Evolutionary conservation across 2,888 invertebrate genomes (phyloP).

Genomic region (Pomacea canaliculata): DNA sequence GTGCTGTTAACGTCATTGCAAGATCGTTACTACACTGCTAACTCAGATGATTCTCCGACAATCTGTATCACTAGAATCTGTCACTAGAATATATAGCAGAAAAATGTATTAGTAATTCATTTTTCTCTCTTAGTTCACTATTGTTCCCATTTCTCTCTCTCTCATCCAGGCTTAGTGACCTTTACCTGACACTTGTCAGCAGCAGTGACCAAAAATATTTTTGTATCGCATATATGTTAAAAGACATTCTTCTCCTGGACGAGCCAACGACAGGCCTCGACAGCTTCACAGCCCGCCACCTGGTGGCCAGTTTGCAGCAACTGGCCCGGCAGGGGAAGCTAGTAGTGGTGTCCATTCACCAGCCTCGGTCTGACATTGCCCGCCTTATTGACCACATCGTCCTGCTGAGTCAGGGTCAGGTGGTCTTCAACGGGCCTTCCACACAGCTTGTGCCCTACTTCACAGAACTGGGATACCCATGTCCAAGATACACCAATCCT

Average conservation of each 20-base stretch:
- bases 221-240: conserved; percentile 71
- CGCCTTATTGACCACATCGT: conserved; percentile 54
- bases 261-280: conserved; percentile 90
- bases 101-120: too few relatives aligned
- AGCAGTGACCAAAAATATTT: too few relatives aligned
- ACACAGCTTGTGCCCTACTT: conserved; percentile 94
- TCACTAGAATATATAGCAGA: too few relatives aligned
- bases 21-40: too few relatives aligned
- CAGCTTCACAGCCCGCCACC: conserved; percentile 88
- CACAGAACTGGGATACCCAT: conserved; percentile 93
- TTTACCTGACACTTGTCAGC: too few relatives aligned
- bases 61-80: too few relatives aligned
- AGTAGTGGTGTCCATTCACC: conserved; percentile 71
- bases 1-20: background rate
- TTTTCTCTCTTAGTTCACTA: too few relatives aligned
- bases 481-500: conserved; percentile 95
- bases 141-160: too few relatives aligned
- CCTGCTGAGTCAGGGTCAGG: conserved; percentile 72
- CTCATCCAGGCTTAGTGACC: too few relatives aligned
- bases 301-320: conserved; percentile 48
- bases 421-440: conserved; percentile 77
- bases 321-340: conserved; percentile 54
- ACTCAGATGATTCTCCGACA: too few relatives aligned
- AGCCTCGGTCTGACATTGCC: conserved; percentile 56
- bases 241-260: conserved; percentile 87